Base-by-base conservation (phyloP, 2,888 invertebrate species). In the Zygaena filipendulae region DNA sequence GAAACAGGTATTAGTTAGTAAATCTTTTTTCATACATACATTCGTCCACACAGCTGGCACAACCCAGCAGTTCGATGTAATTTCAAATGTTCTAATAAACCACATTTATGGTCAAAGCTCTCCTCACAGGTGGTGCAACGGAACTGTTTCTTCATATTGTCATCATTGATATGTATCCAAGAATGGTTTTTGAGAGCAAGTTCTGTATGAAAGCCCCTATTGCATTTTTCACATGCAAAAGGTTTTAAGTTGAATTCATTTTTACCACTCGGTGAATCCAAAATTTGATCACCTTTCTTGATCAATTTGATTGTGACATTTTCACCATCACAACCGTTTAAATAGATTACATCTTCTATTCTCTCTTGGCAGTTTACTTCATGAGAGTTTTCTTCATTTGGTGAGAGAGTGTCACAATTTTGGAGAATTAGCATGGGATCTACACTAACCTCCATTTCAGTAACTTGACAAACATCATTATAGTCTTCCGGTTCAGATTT, bases 401-500 rank as follows among this genome's bases (percentile, higher is more conserved):
- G 47, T 21, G 52, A 52, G 9, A 36, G 54, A 43, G 45, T 38
- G 37, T 83, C 83, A 35, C 81, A 64, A 40, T 82, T 85, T 44
- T 86, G 84, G 23, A 87, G 57, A 43, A 87, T 84, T 52, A 86
- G 66, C 86, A 87, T 87, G 3, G 88, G 87, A 54, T 88, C 88
- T 1, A 88, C 82, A 51, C 81, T 82, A 1, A 88, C 83, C 69
- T 88, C 87, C 81, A 88, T 83, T 63, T 85, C 81, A 27, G 80
- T 81, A 27, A 69, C 58, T 50, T 52, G 56, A 13, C 23, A 29
- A 40, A 55, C 52, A 26, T 56, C 57, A 25, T 24, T 37, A 21
- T 28, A 24, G 3, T 40, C 35, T 18, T 49, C 52, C 2, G 37
- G 13, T 23, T 55, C 51, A 36, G 77, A 50, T 33, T 81, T 71